Evolutionary conservation across 2,888 invertebrate species (phyloP), one percentile per base, ranked within the genome.

Genomic region (Seira ritae): DNA sequence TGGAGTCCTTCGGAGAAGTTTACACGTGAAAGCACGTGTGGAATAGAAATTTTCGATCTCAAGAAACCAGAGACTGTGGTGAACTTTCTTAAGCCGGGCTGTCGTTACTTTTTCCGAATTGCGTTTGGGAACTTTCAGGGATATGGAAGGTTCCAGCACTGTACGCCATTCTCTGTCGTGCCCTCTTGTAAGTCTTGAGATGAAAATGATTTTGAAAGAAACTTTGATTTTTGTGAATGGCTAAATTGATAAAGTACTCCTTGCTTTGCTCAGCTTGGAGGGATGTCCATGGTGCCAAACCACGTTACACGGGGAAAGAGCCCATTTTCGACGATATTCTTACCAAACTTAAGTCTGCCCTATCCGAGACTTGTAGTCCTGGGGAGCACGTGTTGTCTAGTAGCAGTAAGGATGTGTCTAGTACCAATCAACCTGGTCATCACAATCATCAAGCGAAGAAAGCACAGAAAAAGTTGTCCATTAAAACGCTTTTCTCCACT

Each of bases 41-140:
- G 94, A 89, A 93, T 94, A 22, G 95, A 96, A 89, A 93, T 98
- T 65, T 91, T 92, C 75, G 95, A 96, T 89, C 92, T 94, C 89
- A 93, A 94, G 81, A 92, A 92, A 87, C 91, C 93, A 75, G 92
- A 93, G 86, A 93, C 93, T 89, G 92, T 68, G 67, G 76, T 95
- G 82, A 93, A 93, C n/a, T 95, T 95, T 65, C 92, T 98, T 84
- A 94, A 94, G n/a, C 94, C 96, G 88, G 97, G 98, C 3, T 93
- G 95, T 20, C 93, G 95, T 86, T 98, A 98, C 92, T 96, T 95
- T 92, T 96, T 98, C 91, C 93, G 98, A 84, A 96, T 97, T 0
- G 93, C 95, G n/a, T 96, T 97, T 71, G 98, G 98, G 71, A 98
- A 98, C 90, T 92, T 98, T 86, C 96, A 96, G 90, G 98, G 98